Conservation (phyloP, 2,888 invertebrate species). For the Proisotoma minuta region DNA sequence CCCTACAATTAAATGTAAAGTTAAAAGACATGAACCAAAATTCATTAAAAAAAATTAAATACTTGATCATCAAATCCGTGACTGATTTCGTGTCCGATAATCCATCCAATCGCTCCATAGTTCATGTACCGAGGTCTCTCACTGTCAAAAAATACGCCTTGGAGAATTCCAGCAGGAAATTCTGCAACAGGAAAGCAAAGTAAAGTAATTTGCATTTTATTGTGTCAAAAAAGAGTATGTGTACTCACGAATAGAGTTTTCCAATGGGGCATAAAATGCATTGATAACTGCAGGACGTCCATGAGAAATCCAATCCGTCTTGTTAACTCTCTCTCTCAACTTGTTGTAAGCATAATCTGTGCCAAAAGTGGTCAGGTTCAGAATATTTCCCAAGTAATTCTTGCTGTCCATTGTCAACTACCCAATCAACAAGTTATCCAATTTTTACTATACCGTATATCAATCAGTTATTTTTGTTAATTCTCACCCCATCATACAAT, state of each 20-base stretch:
- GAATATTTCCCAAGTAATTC: conserved; percentile 68
- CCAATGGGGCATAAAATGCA: conserved; percentile 78
- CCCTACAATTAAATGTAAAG: conserved; percentile 56
- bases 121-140: conserved; percentile 87
- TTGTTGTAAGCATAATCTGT: conserved; percentile 73
- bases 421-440: conserved; percentile 21
- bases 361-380: conserved; percentile 73
- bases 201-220: no score
- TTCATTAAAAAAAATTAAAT: background rate
- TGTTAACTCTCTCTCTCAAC: conserved; percentile 72
- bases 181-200: no score
- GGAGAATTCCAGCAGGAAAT: conserved; percentile 88
- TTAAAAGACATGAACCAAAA: background rate
- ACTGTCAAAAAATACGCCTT: conserved; percentile 80
- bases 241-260: conserved; percentile 85
- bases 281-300: conserved; percentile 79
- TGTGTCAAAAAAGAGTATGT: no score
- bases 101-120: conserved; percentile 84
- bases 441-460: background rate
- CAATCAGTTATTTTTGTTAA: background rate
- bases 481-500: conserved; percentile 65
- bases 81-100: conserved; percentile 73
- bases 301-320: conserved; percentile 79
- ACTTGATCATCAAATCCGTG: conserved; percentile 54
- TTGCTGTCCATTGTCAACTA: conserved; percentile 67